These are phyloP conservation scores for Oligia fasciuncula DNA, from an alignment of 2,888 invertebrate genomes.

Conservation along the genomic window DNA sequence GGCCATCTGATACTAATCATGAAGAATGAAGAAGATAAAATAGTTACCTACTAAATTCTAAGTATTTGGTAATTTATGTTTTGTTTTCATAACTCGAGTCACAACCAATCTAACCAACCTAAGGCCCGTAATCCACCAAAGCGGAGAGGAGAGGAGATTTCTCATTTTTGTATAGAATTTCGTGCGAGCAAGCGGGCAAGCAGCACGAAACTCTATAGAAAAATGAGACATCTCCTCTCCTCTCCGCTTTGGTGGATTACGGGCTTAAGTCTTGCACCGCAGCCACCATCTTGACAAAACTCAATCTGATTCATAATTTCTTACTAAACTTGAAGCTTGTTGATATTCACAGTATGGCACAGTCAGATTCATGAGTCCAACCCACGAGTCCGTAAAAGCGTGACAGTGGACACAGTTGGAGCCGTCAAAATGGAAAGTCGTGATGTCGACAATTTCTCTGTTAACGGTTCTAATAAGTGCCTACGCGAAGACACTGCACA, in stretches of 20 bases:
- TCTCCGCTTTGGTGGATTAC: too few species aligned
- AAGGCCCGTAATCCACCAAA: too few species aligned
- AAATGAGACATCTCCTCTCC: too few species aligned
- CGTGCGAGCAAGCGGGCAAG: too few species aligned
- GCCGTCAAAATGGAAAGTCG: conserved; percentile 68
- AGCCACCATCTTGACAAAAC: neutral
- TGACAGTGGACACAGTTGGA: conserved; percentile 62
- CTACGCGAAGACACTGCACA: conserved; percentile 24
- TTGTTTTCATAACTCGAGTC: neutral
- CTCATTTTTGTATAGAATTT: too few species aligned
- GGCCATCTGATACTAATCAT: neutral
- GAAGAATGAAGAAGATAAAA: neutral
- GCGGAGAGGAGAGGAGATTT: too few species aligned
- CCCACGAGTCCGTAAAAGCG: conserved; percentile 68
- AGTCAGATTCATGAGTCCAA: conserved; percentile 55
- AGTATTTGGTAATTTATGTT: neutral
- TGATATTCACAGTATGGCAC: conserved; percentile 35
- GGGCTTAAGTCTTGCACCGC: too few species aligned
- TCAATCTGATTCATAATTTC: neutral
- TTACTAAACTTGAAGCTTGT: conserved; percentile 25
- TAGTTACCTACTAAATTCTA: neutral
- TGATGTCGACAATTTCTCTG: conserved; percentile 62
- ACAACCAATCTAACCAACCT: neutral
- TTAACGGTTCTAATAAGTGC: conserved; percentile 47
- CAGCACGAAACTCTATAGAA: too few species aligned